phyloP scores from a whole-genome alignment of 35 echinoderm and acorn worm species.

The Stichopus chloronotus region DNA sequence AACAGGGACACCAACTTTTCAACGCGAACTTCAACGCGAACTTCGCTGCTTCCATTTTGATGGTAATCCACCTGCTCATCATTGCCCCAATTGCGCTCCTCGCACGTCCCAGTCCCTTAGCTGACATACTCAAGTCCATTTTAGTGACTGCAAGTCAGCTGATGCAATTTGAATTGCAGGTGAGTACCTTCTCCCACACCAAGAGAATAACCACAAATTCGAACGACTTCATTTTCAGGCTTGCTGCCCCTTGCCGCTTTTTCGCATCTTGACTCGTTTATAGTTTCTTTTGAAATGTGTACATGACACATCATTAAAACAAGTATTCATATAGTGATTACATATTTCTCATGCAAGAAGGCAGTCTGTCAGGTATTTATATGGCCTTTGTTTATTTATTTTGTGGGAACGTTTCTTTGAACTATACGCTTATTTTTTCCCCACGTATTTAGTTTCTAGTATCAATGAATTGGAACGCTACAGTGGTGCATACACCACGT shows the following conservation, averaged over 20 bases:
- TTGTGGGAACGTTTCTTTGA: too few relatives aligned
- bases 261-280: too few relatives aligned
- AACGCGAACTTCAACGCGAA: background rate
- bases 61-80: slow-evolving; percentile 18
- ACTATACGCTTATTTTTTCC: too few relatives aligned
- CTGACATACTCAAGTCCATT: slow-evolving; percentile 33
- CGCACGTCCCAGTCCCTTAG: background rate
- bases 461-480: too few relatives aligned
- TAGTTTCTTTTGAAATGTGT: too few relatives aligned
- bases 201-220: slow-evolving; percentile 9
- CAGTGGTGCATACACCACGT: too few relatives aligned
- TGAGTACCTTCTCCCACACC: slow-evolving; percentile 24
- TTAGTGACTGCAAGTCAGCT: slow-evolving; percentile 36
- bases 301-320: too few relatives aligned
- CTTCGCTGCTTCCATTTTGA: slow-evolving; percentile 45
- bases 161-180: slow-evolving; percentile 44
- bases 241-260: slow-evolving; percentile 35
- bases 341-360: too few relatives aligned
- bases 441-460: too few relatives aligned
- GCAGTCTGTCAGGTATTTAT: too few relatives aligned
- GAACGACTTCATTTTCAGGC: slow-evolving; percentile 38
- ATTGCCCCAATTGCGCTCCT: background rate
- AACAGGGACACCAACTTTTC: slow-evolving; percentile 30
- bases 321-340: too few relatives aligned
- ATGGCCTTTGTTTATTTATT: too few relatives aligned